Evolutionary conservation across 2,113 vertebrate genomes (phyloP).

Genomic region (Rhizomys pruinosus): DNA sequence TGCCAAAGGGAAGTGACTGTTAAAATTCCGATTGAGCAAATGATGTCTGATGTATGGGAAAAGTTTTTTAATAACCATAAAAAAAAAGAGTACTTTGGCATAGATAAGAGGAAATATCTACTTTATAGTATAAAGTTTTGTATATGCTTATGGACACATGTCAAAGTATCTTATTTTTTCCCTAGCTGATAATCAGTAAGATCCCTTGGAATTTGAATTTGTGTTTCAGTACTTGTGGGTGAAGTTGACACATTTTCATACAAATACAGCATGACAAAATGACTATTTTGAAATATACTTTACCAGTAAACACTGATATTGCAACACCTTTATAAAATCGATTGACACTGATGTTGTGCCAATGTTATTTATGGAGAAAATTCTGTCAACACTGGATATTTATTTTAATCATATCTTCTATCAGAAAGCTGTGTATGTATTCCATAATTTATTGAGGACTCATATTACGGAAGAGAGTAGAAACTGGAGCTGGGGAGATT

Average conservation of each 20-base stretch:
- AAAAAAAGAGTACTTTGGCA: too few species aligned
- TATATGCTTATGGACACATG: background rate
- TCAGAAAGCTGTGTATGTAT: background rate
- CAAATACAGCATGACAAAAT: background rate
- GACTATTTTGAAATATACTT: conserved; percentile 44
- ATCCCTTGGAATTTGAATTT: conserved; percentile 44
- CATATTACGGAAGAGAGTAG: background rate
- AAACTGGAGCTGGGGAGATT: too few species aligned
- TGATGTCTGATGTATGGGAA: too few species aligned
- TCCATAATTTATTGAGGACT: background rate
- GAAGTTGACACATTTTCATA: background rate
- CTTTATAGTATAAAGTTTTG: background rate
- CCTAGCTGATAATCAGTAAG: background rate
- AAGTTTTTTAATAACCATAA: too few species aligned
- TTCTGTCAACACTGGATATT: background rate
- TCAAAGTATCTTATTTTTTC: conserved; percentile 47
- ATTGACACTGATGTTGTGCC: background rate
- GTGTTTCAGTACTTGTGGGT: conserved; percentile 21
- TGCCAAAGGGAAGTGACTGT: too few species aligned
- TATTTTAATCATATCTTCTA: conserved; percentile 11
- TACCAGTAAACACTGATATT: background rate
- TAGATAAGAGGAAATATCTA: conserved; percentile 11
- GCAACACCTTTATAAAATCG: conserved; percentile 22
- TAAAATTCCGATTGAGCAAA: too few species aligned
- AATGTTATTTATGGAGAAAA: conserved; percentile 17